Conservation (phyloP, 2,888 invertebrate genomes). For the Drosophila nigricruria region DNA sequence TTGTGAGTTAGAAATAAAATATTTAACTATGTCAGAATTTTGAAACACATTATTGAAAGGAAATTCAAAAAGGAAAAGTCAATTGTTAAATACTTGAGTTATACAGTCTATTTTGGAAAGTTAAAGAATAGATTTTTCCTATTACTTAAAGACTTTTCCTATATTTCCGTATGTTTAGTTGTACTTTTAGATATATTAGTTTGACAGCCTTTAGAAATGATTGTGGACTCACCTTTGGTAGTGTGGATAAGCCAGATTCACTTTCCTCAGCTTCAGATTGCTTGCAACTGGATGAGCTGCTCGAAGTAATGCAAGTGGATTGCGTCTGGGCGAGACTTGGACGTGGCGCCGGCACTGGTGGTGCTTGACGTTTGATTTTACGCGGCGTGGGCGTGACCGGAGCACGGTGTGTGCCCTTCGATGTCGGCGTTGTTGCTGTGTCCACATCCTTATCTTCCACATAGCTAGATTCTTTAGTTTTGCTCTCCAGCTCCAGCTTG, state of each 20-base stretch:
- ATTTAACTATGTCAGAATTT: background rate
- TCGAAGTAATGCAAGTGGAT: slow-evolving; percentile 41
- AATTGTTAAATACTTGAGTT: background rate
- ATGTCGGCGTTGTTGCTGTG: slow-evolving; percentile 15
- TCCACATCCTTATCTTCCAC: slow-evolving; percentile 54
- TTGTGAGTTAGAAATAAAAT: background rate
- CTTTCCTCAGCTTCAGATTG: slow-evolving; percentile 77
- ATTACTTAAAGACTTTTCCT: background rate
- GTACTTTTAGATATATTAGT: background rate
- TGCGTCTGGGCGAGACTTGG: slow-evolving; percentile 48
- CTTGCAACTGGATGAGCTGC: slow-evolving; percentile 63
- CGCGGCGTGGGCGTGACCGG: slow-evolving; percentile 43
- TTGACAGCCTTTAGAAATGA: background rate
- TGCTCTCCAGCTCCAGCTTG: slow-evolving; percentile 69
- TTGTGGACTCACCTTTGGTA: slow-evolving; percentile 73
- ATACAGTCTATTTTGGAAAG: background rate
- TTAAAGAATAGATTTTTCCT: no score
- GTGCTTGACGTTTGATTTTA: slow-evolving; percentile 57
- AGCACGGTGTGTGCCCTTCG: background rate
- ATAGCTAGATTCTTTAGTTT: slow-evolving; percentile 37
- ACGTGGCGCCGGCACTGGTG: slow-evolving; percentile 65
- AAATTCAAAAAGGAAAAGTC: background rate
- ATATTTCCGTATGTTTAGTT: background rate
- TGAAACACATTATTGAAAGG: background rate
- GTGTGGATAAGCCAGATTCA: slow-evolving; percentile 76